Evolutionary conservation across 2,888 invertebrate species (phyloP), one percentile per base, ranked within the genome.

Genomic region (Syritta pipiens): DNA sequence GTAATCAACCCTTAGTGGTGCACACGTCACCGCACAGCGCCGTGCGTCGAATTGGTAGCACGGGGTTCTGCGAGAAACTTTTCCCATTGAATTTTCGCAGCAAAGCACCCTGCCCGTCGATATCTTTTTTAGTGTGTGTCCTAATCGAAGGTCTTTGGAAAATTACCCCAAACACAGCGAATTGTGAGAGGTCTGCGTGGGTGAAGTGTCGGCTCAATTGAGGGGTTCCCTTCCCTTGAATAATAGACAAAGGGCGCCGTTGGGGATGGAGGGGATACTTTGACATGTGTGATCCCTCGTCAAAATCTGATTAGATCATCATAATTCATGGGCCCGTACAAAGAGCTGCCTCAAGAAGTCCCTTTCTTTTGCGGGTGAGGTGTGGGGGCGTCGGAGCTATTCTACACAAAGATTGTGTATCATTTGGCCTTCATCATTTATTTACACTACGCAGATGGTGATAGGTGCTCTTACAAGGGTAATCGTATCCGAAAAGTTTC

Each of bases 261-360:
- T 19, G 17, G 6, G n/a, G 22, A 19, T 22, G 14, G 14, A 63
- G 26, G 19, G 20, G 26, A 63, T 71, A 49, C 51, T 69, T 51
- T 71, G 63, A 65, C 69, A 53, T 77, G 69, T 77, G 51, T 46
- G 62, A 71, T 71, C 76, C 71, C 76, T 77, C 59, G 71, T 71
- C 76, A 65, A 59, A 59, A 77, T 69, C 63, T 77, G 76, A 77
- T 77, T 77, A 65, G 49, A 77, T 77, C 63, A 77, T 77, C 63
- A 77, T 77, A 69, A 71, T 65, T 69, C 69, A 77, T 59, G 55
- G 59, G 37, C n/a, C 59, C 24, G 19, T 53, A 51, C 28, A 37
- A 44, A 30, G 30, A 42, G 37, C n/a, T n/a, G 44, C 35, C 49
- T 65, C 22, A 12, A 46, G 37, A 32, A 22, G 37, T 49, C 20